Conservation (phyloP, 2,888 invertebrate species). For the Oeneis ivallda region DNA sequence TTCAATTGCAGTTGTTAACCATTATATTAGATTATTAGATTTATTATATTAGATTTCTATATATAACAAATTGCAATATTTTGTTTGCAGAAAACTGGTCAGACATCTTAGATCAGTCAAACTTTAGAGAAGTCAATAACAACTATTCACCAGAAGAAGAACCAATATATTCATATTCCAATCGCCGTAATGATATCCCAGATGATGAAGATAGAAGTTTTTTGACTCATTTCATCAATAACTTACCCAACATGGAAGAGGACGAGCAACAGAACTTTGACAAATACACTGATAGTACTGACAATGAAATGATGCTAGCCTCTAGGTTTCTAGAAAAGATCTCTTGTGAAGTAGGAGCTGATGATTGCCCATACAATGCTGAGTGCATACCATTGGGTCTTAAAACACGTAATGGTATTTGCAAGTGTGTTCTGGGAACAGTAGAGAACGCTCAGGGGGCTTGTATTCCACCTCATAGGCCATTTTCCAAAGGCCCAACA, state of each 20-base stretch:
- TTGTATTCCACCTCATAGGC: conserved; percentile 60
- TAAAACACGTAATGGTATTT: conserved; percentile 85
- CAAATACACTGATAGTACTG: conserved; percentile 66
- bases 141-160: conserved; percentile 73
- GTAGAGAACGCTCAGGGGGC: conserved; percentile 66
- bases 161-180: conserved; percentile 64
- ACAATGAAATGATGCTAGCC: conserved; percentile 75
- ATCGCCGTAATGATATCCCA: conserved; percentile 57
- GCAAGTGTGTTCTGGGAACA: conserved; percentile 86
- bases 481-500: conserved; percentile 70
- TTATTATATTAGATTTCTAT: neutral
- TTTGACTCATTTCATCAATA: conserved; percentile 67
- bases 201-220: conserved; percentile 69
- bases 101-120: conserved; percentile 73
- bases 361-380: conserved; percentile 85
- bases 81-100: conserved; percentile 71
- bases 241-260: conserved; percentile 66
- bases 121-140: conserved; percentile 66
- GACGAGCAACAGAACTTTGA: conserved; percentile 62
- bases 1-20: no score
- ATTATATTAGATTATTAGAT: neutral
- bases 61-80: neutral
- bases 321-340: conserved; percentile 74
- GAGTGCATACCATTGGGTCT: conserved; percentile 82
- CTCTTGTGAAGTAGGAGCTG: conserved; percentile 83